phyloP scores from a whole-genome alignment of 1,140 invertebrate genomes.

The Diabrotica virgifera region DNA sequence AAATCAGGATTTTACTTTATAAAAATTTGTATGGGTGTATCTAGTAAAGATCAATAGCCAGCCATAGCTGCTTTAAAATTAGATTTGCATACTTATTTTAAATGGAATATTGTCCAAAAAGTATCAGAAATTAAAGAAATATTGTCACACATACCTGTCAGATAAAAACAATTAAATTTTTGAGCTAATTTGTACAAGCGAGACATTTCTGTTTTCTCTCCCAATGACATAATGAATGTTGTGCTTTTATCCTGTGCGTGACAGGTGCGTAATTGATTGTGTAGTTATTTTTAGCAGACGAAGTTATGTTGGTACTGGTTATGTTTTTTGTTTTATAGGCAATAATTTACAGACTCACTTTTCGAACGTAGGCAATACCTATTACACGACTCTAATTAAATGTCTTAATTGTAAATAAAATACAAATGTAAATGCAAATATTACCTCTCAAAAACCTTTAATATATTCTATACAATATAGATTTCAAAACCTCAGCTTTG shows the following conservation, averaged over 20 bases:
- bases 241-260: constrained; percentile 6
- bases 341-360: too few relatives aligned
- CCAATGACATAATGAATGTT: constrained; percentile 6
- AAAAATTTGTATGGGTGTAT: constrained; percentile 24
- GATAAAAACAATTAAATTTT: constrained; percentile 83
- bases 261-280: constrained; percentile 4
- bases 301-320: neutral
- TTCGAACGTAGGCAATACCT: too few relatives aligned
- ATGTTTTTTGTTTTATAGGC: too few relatives aligned
- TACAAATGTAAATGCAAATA: too few relatives aligned
- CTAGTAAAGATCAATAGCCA: constrained; percentile 33
- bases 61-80: constrained; percentile 9
- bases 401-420: too few relatives aligned
- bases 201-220: constrained; percentile 55
- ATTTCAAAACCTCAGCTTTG: too few relatives aligned
- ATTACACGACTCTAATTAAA: too few relatives aligned
- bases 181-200: constrained; percentile 71
- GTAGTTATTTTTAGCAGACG: neutral
- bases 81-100: constrained; percentile 24
- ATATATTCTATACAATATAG: too few relatives aligned
- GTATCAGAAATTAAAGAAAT: neutral
- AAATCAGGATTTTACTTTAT: constrained; percentile 18
- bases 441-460: too few relatives aligned
- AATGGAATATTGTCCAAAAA: constrained; percentile 21
- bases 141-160: constrained; percentile 63